phyloP scores from a whole-genome alignment of 2,888 invertebrate species.

The Drosophila mimica region DNA sequence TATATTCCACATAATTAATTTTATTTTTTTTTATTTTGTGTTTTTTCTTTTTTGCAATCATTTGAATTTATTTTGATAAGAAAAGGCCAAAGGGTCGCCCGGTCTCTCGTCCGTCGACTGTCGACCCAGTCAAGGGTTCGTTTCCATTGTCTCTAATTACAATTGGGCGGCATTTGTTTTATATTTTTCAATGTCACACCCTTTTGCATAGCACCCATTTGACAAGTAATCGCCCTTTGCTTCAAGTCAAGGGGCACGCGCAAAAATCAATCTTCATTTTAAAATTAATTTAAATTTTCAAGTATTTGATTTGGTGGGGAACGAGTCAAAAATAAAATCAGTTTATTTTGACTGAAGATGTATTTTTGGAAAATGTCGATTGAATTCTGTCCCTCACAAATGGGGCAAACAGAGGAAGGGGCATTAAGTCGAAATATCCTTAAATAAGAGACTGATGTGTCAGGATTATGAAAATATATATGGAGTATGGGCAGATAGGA shows the following conservation, averaged over 20 bases:
- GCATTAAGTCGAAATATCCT: constrained; percentile 1
- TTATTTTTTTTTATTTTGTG: constrained; percentile 74
- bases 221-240: constrained; percentile 35
- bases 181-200: constrained; percentile 51
- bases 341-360: constrained; percentile 5
- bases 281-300: constrained; percentile 71
- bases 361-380: constrained; percentile 12
- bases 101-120: not conserved
- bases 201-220: constrained; percentile 17
- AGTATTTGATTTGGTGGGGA: constrained; percentile 37
- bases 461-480: not conserved
- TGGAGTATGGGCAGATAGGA: not conserved
- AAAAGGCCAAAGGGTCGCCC: constrained; percentile 67
- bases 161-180: constrained; percentile 71
- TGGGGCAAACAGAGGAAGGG: not conserved
- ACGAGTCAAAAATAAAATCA: constrained; percentile 24
- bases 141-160: constrained; percentile 75
- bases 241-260: constrained; percentile 42
- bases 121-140: constrained; percentile 44
- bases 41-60: constrained; percentile 39
- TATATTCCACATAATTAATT: constrained; percentile 79
- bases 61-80: constrained; percentile 72
- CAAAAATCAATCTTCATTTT: constrained; percentile 79
- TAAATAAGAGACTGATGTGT: constrained; percentile 2
- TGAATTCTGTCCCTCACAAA: constrained; percentile 1